Evolutionary conservation across 2,888 invertebrate genomes (phyloP).

Genomic region (Chalcosyrphus nemorum): DNA sequence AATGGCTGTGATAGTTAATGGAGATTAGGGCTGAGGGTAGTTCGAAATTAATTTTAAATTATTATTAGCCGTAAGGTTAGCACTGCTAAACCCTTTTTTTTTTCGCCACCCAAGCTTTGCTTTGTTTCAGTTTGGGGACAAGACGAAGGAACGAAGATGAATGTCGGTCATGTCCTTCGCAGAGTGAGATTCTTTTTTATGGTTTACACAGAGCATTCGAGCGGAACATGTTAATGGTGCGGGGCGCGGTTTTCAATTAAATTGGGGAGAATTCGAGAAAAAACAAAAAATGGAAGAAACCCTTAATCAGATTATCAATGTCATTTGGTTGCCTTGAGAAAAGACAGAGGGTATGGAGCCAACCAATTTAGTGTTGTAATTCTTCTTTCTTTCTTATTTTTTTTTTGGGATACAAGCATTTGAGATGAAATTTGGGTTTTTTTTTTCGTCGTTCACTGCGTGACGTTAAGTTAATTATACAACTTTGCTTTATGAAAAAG

Average conservation of each 20-base stretch:
- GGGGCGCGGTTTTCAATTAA: conserved; percentile 59
- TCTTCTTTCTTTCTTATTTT: no score
- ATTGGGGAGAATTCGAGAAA: background rate
- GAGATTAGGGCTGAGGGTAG: conserved; percentile 51
- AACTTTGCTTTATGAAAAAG: background rate
- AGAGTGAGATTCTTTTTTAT: background rate
- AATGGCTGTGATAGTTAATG: conserved; percentile 41
- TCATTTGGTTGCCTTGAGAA: conserved; percentile 36
- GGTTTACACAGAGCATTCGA: conserved; percentile 18
- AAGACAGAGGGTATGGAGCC: background rate
- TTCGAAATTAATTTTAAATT: conserved; percentile 71
- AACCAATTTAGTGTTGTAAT: background rate
- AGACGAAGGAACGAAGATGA: conserved; percentile 23
- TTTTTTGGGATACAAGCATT: background rate
- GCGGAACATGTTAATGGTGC: conserved; percentile 41
- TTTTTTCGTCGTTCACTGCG: background rate
- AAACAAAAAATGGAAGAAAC: background rate
- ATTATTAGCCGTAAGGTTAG: conserved; percentile 68
- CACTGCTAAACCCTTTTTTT: conserved; percentile 4
- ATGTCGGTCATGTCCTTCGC: conserved; percentile 29
- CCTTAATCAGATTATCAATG: conserved; percentile 57
- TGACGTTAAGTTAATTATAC: conserved; percentile 12
- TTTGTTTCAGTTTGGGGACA: no score
- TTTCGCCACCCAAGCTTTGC: background rate
- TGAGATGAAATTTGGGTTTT: background rate